Conservation (phyloP, 2,888 invertebrate species). For the Campoletis raptor region DNA sequence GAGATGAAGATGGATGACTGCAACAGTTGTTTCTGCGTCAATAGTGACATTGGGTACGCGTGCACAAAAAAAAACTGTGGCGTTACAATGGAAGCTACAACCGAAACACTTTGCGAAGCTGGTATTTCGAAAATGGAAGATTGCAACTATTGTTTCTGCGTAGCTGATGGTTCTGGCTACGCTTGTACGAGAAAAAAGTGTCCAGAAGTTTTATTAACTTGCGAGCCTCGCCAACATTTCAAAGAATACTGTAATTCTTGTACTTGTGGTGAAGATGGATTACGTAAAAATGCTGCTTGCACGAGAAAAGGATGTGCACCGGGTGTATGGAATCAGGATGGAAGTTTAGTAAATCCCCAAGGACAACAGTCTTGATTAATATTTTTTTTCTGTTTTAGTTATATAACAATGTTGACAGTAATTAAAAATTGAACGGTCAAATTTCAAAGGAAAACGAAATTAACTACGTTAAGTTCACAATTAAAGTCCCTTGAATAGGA, state of each 20-base stretch:
- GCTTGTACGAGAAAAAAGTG: constrained; percentile 29
- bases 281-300: constrained; percentile 14
- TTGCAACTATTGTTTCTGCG: constrained; percentile 18
- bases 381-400: not conserved
- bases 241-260: constrained; percentile 43
- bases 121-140: not conserved
- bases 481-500: not conserved
- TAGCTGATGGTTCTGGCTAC: not conserved
- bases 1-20: constrained; percentile 32
- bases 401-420: not conserved
- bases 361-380: not conserved
- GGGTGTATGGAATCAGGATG: constrained; percentile 23
- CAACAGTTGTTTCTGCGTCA: constrained; percentile 45
- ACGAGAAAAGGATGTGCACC: constrained; percentile 29
- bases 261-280: constrained; percentile 25
- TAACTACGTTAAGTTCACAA: not conserved
- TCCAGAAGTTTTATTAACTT: not conserved
- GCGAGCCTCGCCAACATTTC: constrained; percentile 22
- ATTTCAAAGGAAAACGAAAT: not conserved
- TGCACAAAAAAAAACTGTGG: constrained; percentile 24
- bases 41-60: constrained; percentile 12
- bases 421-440: not conserved
- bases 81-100: not conserved
- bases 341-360: constrained; percentile 14
- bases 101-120: constrained; percentile 7